phyloP scores from a whole-genome alignment of 92 coral and sea anemone genomes.

The Anthopleura xanthogrammica region DNA sequence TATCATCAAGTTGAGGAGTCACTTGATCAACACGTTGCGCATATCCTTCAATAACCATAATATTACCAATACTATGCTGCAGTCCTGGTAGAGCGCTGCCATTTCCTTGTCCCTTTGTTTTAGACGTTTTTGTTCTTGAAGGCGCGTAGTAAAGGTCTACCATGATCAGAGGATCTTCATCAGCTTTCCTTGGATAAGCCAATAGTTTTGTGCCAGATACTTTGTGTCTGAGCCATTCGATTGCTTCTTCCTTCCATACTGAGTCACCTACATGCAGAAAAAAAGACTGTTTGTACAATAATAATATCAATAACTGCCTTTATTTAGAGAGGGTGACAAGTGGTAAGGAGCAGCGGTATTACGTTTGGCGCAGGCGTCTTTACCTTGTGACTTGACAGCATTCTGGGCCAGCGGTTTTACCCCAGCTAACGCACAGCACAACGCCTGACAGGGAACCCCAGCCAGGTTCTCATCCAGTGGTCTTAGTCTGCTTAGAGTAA shows the following conservation, averaged over 20 bases:
- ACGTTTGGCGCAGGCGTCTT: background rate
- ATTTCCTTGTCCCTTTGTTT: constrained; percentile 4
- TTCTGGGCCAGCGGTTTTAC: constrained; percentile 53
- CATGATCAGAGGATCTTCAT: constrained; percentile 49
- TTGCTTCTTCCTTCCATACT: constrained; percentile 62
- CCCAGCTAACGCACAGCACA: constrained; percentile 87
- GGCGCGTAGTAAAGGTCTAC: constrained; percentile 55
- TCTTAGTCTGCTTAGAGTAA: constrained; percentile 79
- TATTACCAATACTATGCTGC: constrained; percentile 66
- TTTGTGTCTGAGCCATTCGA: constrained; percentile 63
- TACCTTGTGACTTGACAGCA: constrained; percentile 46
- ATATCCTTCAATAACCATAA: constrained; percentile 59
- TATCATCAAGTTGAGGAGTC: constrained; percentile 8
- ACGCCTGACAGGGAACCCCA: constrained; percentile 82
- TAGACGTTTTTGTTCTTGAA: background rate
- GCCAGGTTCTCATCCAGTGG: constrained; percentile 70
- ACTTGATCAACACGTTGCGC: constrained; percentile 53
- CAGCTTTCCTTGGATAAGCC: constrained; percentile 66
- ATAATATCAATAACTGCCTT: too few relatives aligned
- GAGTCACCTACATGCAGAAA: constrained; percentile 35
- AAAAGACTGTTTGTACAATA: background rate
- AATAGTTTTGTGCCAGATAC: constrained; percentile 72
- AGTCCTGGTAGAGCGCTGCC: constrained; percentile 45
- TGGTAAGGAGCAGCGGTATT: background rate
- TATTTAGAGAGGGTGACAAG: too few relatives aligned